phyloP scores from a whole-genome alignment of 37 sponge, comb jelly and placozoan species.

The Chondrilla cf. caribensis region DNA sequence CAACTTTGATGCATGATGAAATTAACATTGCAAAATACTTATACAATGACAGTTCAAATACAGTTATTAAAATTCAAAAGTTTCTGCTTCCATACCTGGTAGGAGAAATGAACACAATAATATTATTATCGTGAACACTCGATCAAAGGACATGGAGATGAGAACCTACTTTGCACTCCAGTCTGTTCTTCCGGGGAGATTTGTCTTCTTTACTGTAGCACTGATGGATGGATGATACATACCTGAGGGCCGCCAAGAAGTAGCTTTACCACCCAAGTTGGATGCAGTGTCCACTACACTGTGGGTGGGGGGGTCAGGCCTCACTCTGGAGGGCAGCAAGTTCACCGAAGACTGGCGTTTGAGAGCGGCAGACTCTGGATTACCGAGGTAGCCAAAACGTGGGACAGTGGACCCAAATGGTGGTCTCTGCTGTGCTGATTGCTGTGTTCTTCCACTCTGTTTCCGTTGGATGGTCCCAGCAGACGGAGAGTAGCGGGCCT shows the following conservation, averaged over 20 bases:
- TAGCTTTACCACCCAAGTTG: not conserved
- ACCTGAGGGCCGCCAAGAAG: not conserved
- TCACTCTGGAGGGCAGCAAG: not conserved
- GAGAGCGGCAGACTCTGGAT: not conserved
- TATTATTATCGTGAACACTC: too few species aligned
- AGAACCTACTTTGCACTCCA: constrained; percentile 67
- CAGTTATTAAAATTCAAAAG: too few species aligned
- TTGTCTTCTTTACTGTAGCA: not conserved
- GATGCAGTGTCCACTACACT: not conserved
- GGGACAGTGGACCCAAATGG: constrained; percentile 63
- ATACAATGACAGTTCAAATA: too few species aligned
- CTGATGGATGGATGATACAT: not conserved
- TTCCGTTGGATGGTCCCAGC: constrained; percentile 2
- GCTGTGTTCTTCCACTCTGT: not conserved
- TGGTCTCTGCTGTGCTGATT: not conserved
- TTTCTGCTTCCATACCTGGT: too few species aligned
- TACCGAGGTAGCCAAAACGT: constrained; percentile 30
- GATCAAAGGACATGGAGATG: too few species aligned
- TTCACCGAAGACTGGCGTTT: not conserved
- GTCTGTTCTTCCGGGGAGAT: constrained; percentile 53
- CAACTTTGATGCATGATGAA: too few species aligned
- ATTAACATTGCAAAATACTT: too few species aligned
- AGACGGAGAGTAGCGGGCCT: constrained; percentile 73
- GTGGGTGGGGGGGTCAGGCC: not conserved
- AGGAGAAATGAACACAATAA: too few species aligned